A percentile compares a stretch with the other conserved stretches of the same genome.
Evolutionary conservation across 1,140 invertebrate species (phyloP).

Genomic region (Trichonephila inaurata): DNA sequence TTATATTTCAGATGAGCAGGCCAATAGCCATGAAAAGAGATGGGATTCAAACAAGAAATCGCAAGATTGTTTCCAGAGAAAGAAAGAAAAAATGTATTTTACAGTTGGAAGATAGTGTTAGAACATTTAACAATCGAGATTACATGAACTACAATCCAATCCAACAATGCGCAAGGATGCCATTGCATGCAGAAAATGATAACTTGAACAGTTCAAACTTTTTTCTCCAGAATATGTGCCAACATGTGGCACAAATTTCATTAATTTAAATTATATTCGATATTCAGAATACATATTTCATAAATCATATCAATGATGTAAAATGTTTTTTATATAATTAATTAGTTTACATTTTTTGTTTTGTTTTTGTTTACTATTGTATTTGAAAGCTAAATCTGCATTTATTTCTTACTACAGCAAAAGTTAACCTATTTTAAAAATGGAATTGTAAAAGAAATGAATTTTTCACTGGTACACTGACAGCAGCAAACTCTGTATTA

Average conservation of each 20-base stretch:
- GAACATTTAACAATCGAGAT: conserved; percentile 6
- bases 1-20: conserved; percentile 81
- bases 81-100: conserved; percentile 88
- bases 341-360: too few relatives aligned
- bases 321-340: not conserved
- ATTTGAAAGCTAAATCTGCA: too few relatives aligned
- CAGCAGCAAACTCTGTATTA: too few relatives aligned
- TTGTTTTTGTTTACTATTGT: too few relatives aligned
- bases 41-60: conserved; percentile 96
- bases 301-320: not conserved
- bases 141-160: conserved; percentile 32
- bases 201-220: conserved; percentile 17
- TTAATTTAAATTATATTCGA: conserved; percentile 15
- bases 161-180: not conserved
- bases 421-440: too few relatives aligned
- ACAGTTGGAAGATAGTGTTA: not conserved
- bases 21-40: conserved; percentile 98
- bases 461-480: too few relatives aligned
- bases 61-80: conserved; percentile 84
- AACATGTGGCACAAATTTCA: not conserved
- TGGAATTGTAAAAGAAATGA: too few relatives aligned
- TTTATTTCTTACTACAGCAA: too few relatives aligned
- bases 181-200: conserved; percentile 34
- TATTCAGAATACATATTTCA: conserved; percentile 50
- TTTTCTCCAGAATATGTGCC: conserved; percentile 7